Evolutionary conservation across 2,113 vertebrate species (phyloP), one percentile per base, ranked within the genome.

Genomic region (Heloderma charlesbogerti): DNA sequence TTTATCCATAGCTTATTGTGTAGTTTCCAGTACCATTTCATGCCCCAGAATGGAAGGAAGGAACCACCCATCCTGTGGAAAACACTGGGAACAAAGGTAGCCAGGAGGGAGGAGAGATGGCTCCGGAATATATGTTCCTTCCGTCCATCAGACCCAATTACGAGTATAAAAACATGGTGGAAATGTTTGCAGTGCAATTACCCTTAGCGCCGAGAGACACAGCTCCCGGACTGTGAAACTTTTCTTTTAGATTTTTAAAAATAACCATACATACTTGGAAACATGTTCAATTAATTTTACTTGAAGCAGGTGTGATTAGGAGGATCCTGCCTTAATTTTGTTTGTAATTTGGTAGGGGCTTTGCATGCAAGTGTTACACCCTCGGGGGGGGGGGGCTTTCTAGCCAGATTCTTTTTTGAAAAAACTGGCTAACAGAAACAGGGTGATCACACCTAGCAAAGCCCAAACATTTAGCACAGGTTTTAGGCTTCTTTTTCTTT

Each of bases 31-130:
- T 78, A 69, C 20, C 20, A 66, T 25, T 40, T 34, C 63, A 54
- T n/a, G 77, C 63, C 45, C 16, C 63, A 27, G 87, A 60, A 67
- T 80, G 75, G 87, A 69, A 86, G 25, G 72, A 85, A 67, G 60
- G 34, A 43, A 51, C 63, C 83, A 69, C 89, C 89, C 83, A 78
- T 90, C 60, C 25, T 60, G 74, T 85, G 83, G 60, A 78, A 75
- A 67, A 90, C 4, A 7, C 0, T 10, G 20, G 82, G 40, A 85
- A 90, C 83, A 86, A 90, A 86, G 57, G 74, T 29, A 79, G n/a
- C 5, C 40, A 25, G 16, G n/a, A 51, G 22, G 3, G 71, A 40
- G 71, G 72, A 0, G 3, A 67, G 57, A 3, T 15, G 37, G 40
- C 31, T 13, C 22, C 25, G 25, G 16, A 31, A 18, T n/a, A n/a